Percentiles rank a stretch among this genome's conserved stretches.
Evolutionary conservation across 2,888 invertebrate genomes (phyloP).

Genomic region (Tenthredo mesomela): DNA sequence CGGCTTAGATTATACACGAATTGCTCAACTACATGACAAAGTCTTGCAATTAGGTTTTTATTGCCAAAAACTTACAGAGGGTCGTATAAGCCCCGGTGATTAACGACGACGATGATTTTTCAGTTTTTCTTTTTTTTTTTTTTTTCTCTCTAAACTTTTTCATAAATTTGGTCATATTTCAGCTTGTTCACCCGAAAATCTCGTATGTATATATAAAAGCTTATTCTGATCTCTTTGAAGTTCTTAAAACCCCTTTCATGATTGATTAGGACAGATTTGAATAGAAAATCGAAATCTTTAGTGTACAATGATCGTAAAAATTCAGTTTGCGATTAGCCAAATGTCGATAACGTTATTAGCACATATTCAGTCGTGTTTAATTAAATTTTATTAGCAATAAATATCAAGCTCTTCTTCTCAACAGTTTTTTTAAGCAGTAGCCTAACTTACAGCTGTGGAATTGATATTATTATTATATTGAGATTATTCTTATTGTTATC

Average conservation of each 20-base stretch:
- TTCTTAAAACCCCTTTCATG: background rate
- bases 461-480: slow-evolving; percentile 20
- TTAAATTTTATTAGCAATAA: slow-evolving; percentile 44
- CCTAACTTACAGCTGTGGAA: slow-evolving; percentile 40
- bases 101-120: background rate
- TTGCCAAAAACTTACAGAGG: background rate
- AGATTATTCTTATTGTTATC: slow-evolving; percentile 36
- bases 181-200: background rate
- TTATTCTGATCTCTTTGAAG: background rate
- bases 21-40: background rate
- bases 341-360: slow-evolving; percentile 26
- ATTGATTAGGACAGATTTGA: background rate
- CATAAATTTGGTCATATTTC: background rate
- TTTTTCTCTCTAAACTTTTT: background rate
- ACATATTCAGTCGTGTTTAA: slow-evolving; percentile 44
- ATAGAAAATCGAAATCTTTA: background rate
- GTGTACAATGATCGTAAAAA: background rate
- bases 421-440: slow-evolving; percentile 43
- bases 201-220: background rate
- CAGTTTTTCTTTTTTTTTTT: background rate
- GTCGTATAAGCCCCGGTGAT: background rate
- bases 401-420: slow-evolving; percentile 31
- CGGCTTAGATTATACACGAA: background rate
- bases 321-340: slow-evolving; percentile 26
- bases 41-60: slow-evolving; percentile 2